These are phyloP conservation scores for Ceratosolen fusciceps DNA, from an alignment of 1,140 invertebrate genomes.

Conservation along the genomic window DNA sequence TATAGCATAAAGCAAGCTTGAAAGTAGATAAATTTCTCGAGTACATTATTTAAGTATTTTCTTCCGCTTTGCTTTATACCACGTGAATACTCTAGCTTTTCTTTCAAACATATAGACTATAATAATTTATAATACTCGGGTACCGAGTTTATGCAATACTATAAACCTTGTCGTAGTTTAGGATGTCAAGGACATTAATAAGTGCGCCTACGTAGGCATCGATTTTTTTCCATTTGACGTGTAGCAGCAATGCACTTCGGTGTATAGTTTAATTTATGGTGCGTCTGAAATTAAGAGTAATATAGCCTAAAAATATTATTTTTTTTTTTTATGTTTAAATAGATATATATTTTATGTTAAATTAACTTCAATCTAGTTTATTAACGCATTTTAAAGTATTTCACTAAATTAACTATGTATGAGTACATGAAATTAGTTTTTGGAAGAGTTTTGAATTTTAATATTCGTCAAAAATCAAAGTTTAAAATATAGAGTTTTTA, in stretches of 20 bases:
- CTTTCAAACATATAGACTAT: background rate
- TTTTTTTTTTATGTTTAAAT: background rate
- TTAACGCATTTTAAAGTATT: too few relatives aligned
- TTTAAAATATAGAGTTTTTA: too few relatives aligned
- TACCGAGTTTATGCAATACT: background rate
- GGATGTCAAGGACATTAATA: constrained; percentile 48
- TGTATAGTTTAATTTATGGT: constrained; percentile 16
- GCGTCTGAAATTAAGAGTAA: background rate
- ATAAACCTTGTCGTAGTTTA: constrained; percentile 46
- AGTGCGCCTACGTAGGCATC: constrained; percentile 43
- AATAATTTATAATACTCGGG: background rate
- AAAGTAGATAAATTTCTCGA: too few relatives aligned
- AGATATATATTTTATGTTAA: too few relatives aligned
- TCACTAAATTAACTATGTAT: too few relatives aligned
- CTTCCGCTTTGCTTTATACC: too few relatives aligned
- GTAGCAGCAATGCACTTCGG: background rate
- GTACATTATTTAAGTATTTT: too few relatives aligned
- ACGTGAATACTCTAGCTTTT: background rate
- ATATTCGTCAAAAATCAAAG: too few relatives aligned
- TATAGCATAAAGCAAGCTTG: too few relatives aligned
- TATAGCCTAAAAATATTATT: background rate
- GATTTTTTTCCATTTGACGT: constrained; percentile 26
- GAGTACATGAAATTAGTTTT: too few relatives aligned
- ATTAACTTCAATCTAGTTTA: too few relatives aligned
- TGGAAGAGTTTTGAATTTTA: too few relatives aligned